A percentile compares a stretch with the other conserved stretches of the same genome.
phyloP scores from a whole-genome alignment of 2,888 invertebrate species.

The Keiferia lycopersicella region DNA sequence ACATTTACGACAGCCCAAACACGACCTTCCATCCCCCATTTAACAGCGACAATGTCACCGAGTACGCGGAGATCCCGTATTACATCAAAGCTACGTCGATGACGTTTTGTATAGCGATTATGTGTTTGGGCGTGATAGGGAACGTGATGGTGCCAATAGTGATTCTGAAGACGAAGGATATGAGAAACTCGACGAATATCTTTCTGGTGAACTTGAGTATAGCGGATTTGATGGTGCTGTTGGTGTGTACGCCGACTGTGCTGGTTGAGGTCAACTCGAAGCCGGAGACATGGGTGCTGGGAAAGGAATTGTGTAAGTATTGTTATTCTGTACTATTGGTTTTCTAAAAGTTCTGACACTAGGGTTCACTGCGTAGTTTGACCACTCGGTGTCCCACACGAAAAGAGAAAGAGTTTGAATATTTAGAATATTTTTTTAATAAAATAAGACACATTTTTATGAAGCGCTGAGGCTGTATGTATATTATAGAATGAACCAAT shows the following conservation, averaged over 20 bases:
- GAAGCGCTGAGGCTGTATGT: too few relatives aligned
- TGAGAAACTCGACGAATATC: constrained; percentile 97
- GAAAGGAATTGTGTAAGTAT: constrained; percentile 95
- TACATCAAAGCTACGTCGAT: constrained; percentile 95
- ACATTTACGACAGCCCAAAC: constrained; percentile 6
- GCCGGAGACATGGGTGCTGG: constrained; percentile 96
- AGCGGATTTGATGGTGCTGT: constrained; percentile 94
- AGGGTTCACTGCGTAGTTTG: too few relatives aligned
- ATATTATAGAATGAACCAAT: too few relatives aligned
- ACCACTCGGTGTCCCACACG: too few relatives aligned
- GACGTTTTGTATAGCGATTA: constrained; percentile 92
- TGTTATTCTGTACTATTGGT: not conserved
- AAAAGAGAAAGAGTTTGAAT: too few relatives aligned
- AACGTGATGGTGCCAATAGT: constrained; percentile 97
- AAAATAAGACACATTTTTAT: too few relatives aligned
- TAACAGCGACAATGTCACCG: constrained; percentile 55
- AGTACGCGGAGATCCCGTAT: constrained; percentile 85
- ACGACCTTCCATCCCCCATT: constrained; percentile 9
- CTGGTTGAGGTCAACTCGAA: constrained; percentile 96
- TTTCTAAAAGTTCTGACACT: too few relatives aligned
- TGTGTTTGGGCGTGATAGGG: constrained; percentile 94
- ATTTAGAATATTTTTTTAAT: too few relatives aligned
- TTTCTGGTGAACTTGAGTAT: constrained; percentile 96
- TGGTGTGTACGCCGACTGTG: constrained; percentile 96
- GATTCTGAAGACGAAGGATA: constrained; percentile 94